Conservation (phyloP, 2,797 vertebrate species). For the Orestias chungarensis region DNA sequence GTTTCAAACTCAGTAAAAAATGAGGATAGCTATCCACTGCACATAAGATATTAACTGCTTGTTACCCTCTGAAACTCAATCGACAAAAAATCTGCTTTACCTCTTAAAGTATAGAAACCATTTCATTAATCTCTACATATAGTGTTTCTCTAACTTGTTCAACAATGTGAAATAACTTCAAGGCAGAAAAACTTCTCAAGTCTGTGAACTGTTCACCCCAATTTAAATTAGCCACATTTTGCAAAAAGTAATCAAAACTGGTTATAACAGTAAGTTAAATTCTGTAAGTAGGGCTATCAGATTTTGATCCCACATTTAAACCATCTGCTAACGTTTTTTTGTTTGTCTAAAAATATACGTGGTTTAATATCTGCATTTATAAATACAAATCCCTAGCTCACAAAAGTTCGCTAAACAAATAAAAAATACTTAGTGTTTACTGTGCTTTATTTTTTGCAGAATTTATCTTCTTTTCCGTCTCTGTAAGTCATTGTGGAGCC, state of each 20-base stretch:
- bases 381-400: neutral
- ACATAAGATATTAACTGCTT: neutral
- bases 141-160: neutral
- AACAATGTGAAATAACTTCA: neutral
- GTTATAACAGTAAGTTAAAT: too few species aligned
- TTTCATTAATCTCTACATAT: neutral
- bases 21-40: neutral
- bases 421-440: neutral
- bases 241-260: too few species aligned
- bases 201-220: neutral
- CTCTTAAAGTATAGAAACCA: neutral
- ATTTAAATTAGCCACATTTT: too few species aligned
- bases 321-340: too few species aligned
- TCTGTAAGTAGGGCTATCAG: too few species aligned
- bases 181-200: neutral
- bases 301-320: too few species aligned
- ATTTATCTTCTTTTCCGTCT: neutral
- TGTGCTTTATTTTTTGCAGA: neutral
- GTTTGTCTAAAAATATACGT: too few species aligned
- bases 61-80: neutral
- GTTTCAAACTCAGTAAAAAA: neutral
- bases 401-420: neutral
- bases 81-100: neutral
- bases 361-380: too few species aligned
- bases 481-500: neutral